Conservation (phyloP, 2,888 invertebrate genomes). For the Sceliomorpha sp. region DNA sequence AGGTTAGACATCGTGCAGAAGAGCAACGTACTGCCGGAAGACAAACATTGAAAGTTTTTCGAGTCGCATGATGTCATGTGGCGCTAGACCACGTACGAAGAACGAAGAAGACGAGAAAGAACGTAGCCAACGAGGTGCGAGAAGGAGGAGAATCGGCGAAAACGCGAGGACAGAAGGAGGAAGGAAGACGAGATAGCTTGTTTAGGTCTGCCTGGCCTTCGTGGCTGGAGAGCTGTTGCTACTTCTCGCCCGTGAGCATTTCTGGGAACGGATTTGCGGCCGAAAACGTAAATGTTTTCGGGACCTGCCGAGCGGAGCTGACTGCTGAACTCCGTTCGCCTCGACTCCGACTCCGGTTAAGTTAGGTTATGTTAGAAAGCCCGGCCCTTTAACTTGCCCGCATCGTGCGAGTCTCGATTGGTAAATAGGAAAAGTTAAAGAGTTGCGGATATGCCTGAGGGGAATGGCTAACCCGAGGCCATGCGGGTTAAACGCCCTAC, state of each 20-base stretch:
- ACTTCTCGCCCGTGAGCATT: background rate
- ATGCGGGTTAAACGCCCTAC: slow-evolving; percentile 9
- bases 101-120: background rate
- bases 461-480: slow-evolving; percentile 2
- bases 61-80: slow-evolving; percentile 18
- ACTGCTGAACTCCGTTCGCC: background rate
- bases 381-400: slow-evolving; percentile 13
- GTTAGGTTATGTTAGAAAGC: background rate
- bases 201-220: background rate
- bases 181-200: slow-evolving; percentile 2
- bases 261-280: background rate
- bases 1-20: background rate
- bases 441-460: slow-evolving; percentile 7
- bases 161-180: slow-evolving; percentile 4
- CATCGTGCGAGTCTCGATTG: slow-evolving; percentile 4
- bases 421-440: slow-evolving; percentile 6
- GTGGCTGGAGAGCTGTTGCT: too few species aligned
- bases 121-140: too few species aligned
- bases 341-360: background rate
- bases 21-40: slow-evolving; percentile 8
- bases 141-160: background rate
- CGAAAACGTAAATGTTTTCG: slow-evolving; percentile 3
- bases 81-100: slow-evolving; percentile 11
- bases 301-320: background rate
- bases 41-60: slow-evolving; percentile 10